Conservation (phyloP, 53 echinoderm and acorn worm species). For the Zoroaster sp. region DNA sequence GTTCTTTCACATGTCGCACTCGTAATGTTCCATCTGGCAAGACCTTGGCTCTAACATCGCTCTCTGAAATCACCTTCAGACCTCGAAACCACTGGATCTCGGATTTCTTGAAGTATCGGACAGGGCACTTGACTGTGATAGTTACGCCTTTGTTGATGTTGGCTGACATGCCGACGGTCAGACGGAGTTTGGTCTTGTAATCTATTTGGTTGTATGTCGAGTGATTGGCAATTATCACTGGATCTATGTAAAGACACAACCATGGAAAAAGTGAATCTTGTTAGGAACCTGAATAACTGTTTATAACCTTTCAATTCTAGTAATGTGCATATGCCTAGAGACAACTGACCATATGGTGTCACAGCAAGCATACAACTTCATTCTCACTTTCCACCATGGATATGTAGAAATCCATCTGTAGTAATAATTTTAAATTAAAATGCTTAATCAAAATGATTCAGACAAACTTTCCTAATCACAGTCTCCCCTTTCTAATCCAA, state of each 20-base stretch:
- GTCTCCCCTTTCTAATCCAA: no score
- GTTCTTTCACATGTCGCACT: slow-evolving; percentile 49
- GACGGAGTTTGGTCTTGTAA: slow-evolving; percentile 57
- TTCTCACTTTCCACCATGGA: no score
- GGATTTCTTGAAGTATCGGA: slow-evolving; percentile 70
- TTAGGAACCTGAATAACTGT: neutral
- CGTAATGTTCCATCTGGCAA: slow-evolving; percentile 68
- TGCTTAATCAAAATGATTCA: no score
- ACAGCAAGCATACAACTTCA: no score
- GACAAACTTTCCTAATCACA: no score
- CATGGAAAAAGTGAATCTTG: neutral
- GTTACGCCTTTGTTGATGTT: slow-evolving; percentile 64
- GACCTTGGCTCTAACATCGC: slow-evolving; percentile 57
- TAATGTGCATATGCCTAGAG: no score
- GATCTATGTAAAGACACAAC: slow-evolving; percentile 31
- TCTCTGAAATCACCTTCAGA: neutral
- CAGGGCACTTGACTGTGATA: slow-evolving; percentile 83
- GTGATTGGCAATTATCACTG: slow-evolving; percentile 63
- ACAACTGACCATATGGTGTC: no score
- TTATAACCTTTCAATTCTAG: neutral
- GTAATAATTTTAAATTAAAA: no score
- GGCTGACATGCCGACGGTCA: slow-evolving; percentile 77
- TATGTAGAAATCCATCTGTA: no score
- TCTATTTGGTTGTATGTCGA: slow-evolving; percentile 54
- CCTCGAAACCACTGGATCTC: slow-evolving; percentile 73